phyloP scores from a whole-genome alignment of 2,888 invertebrate species.

The Philopedon plagiatum region DNA sequence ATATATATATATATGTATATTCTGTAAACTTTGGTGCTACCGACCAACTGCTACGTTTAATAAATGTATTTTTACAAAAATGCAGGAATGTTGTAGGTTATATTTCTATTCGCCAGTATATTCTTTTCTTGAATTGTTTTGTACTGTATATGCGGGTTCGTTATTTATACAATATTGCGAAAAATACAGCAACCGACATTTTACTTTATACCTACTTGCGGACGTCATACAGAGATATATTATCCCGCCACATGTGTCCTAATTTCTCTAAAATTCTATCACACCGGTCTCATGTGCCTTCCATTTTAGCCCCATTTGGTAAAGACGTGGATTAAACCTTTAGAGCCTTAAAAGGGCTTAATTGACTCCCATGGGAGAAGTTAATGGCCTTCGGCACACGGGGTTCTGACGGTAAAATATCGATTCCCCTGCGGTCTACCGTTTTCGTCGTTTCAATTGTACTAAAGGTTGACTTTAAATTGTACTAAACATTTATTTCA shows the following conservation, averaged over 20 bases:
- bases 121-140: no score
- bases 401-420: constrained; percentile 12
- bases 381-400: constrained; percentile 9
- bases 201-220: not conserved
- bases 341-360: constrained; percentile 17
- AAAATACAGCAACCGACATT: not conserved
- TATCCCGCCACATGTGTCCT: not conserved
- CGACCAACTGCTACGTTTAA: no score
- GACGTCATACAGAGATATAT: not conserved
- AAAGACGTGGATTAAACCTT: constrained; percentile 25
- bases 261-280: not conserved
- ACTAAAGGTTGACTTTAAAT: not conserved
- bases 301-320: constrained; percentile 13
- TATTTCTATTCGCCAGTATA: no score
- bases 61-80: no score
- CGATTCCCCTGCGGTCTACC: not conserved
- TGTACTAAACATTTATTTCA: not conserved
- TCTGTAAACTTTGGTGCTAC: no score
- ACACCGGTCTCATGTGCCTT: constrained; percentile 8
- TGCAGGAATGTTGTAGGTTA: no score
- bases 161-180: not conserved
- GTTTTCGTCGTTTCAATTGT: not conserved
- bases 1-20: no score
- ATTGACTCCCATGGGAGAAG: constrained; percentile 17
- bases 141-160: no score